Conservation (phyloP, 92 coral and sea anemone genomes). For the Porites cylindrica region DNA sequence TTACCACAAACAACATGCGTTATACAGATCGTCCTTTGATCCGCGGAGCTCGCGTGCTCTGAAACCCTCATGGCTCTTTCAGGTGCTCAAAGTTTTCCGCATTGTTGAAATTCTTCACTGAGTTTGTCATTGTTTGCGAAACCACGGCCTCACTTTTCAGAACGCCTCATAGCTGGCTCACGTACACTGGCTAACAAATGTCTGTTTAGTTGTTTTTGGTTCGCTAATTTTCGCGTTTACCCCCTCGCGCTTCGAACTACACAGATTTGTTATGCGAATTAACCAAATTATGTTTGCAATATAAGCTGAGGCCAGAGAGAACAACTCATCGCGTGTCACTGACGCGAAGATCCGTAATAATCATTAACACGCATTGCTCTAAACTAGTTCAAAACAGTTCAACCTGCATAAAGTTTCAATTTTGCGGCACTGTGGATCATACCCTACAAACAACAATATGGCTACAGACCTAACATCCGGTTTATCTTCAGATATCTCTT, state of each 20-base stretch:
- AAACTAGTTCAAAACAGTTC: background rate
- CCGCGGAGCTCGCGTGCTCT: background rate
- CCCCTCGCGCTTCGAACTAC: too few species aligned
- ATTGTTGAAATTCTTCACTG: constrained; percentile 6
- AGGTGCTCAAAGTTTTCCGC: constrained; percentile 18
- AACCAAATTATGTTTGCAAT: too few species aligned
- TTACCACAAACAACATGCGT: background rate
- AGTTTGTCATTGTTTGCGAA: background rate
- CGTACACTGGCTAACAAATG: background rate
- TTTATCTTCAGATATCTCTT: background rate
- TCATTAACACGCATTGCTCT: background rate
- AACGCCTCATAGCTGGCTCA: background rate
- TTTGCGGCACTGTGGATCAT: background rate
- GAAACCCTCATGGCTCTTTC: background rate
- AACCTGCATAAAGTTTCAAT: background rate
- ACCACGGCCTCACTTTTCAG: background rate
- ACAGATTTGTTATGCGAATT: too few species aligned
- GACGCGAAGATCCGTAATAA: too few species aligned
- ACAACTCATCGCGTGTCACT: too few species aligned
- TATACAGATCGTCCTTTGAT: background rate
- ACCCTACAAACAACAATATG: constrained; percentile 5
- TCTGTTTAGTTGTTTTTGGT: background rate
- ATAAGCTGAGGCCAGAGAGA: too few species aligned
- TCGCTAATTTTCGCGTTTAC: too few species aligned
- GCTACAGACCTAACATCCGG: constrained; percentile 16